These are phyloP conservation scores for Oscheius sp. DNA, from an alignment of 2,888 invertebrate genomes.

Conservation along the genomic window DNA sequence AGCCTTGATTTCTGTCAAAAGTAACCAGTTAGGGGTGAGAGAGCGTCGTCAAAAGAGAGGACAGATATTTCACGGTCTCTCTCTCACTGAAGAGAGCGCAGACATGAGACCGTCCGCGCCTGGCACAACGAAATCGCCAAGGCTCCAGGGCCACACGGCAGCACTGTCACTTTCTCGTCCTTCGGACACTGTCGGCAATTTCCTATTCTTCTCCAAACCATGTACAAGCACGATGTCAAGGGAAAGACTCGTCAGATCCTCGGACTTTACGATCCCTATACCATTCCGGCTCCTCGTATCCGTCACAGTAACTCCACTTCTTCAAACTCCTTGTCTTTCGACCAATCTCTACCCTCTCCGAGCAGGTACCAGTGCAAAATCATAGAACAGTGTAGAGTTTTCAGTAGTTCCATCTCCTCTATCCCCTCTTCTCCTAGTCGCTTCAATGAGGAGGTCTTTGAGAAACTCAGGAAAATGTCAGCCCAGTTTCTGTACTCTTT, in stretches of 20 bases:
- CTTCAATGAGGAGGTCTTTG: conserved; percentile 12
- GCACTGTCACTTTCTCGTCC: not conserved
- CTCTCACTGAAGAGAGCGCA: not conserved
- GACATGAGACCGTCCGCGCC: not conserved
- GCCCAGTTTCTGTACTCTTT: not conserved
- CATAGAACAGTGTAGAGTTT: not conserved
- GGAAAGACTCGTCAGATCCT: not conserved
- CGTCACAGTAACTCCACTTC: not conserved
- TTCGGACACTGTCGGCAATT: too few species aligned
- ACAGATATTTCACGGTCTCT: not conserved
- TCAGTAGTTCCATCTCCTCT: conserved; percentile 20
- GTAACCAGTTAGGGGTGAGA: not conserved
- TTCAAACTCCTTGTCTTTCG: not conserved
- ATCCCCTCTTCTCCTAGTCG: conserved; percentile 10
- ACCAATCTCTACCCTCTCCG: conserved; percentile 5
- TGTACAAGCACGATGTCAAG: conserved; percentile 4
- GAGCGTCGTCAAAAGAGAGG: not conserved
- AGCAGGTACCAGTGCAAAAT: not conserved
- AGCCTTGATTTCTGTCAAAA: conserved; percentile 6
- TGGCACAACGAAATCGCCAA: conserved; percentile 2
- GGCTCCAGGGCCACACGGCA: conserved; percentile 3
- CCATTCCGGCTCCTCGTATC: not conserved
- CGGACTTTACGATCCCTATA: conserved; percentile 1
- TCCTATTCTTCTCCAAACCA: not conserved
- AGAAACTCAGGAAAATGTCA: not conserved